Percentiles rank a stretch among this genome's conserved stretches.
These are phyloP conservation scores for Neuroterus valhalla DNA, from an alignment of 1,140 invertebrate genomes.

Conservation along the genomic window DNA sequence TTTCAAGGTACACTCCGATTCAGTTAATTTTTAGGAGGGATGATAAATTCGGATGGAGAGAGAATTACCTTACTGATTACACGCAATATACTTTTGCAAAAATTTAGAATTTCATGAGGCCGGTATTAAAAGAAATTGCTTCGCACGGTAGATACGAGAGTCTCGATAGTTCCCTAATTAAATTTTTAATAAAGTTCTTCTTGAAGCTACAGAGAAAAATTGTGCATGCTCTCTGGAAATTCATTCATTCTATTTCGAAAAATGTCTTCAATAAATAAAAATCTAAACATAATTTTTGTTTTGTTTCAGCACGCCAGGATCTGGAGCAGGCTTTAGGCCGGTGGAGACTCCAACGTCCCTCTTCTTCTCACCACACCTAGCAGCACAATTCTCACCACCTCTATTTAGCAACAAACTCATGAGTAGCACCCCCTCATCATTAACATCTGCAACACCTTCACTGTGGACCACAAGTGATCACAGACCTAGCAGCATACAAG, in stretches of 20 bases:
- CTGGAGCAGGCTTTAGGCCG: slow-evolving; percentile 79
- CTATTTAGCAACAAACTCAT: slow-evolving; percentile 79
- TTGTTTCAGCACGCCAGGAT: slow-evolving; percentile 76
- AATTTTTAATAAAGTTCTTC: no score
- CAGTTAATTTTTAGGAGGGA: no score
- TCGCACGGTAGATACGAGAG: no score
- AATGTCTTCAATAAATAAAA: neutral
- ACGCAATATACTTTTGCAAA: no score
- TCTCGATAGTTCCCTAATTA: no score
- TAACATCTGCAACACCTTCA: slow-evolving; percentile 67
- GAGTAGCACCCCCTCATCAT: slow-evolving; percentile 63
- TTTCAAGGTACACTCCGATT: slow-evolving; percentile 9
- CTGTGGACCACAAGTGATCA: slow-evolving; percentile 68
- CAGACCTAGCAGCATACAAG: slow-evolving; percentile 64
- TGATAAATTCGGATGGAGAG: no score
- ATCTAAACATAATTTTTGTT: slow-evolving; percentile 28
- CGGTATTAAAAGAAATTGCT: no score
- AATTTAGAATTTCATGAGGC: no score
- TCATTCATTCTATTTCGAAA: no score
- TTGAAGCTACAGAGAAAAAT: no score
- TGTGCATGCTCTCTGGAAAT: no score
- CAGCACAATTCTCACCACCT: slow-evolving; percentile 85
- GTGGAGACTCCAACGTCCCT: slow-evolving; percentile 78
- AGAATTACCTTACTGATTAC: no score
- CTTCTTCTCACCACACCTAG: slow-evolving; percentile 88